Evolutionary conservation across 2,888 invertebrate species (phyloP), one percentile per base, ranked within the genome.

Genomic region (Scaptomyza cyrtandrae): DNA sequence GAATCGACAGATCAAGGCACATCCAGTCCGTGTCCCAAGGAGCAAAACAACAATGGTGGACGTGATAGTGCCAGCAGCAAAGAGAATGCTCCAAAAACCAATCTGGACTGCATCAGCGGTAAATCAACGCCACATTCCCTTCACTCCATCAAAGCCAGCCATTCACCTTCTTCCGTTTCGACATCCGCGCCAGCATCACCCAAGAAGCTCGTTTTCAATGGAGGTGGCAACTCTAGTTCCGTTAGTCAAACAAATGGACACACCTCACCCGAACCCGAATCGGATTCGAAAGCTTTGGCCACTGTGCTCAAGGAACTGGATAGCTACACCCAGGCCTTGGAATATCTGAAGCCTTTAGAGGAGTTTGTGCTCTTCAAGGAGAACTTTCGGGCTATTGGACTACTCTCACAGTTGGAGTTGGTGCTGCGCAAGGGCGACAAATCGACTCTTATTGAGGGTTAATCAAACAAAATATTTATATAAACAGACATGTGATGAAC

Each of bases 291-390:
- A 46, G 39, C 45, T 1, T 45, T 82, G 10, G 50, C 53, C 6
- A 62, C 50, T 39, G 82, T 58, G 5, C 55, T 72, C 5, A 88
- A 82, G 45, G 89, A 90, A 19, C 71, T 91, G 5, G 86, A 78
- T 6, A 85, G 87, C 39, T 91, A 91, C 53, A 78, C 78, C 0
- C 90, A 91, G 50, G 91, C 91, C 0, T 57, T 91, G 48, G 89
- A 88, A 39, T 90, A 91, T 53, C 70, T 91, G 0, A 91, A 90
- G 46, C 91, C 91, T 0, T 53, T 91, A 35, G 91, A 91, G 57
- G 91, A 91, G 16, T 91, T 91, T 73, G 91, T 89, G 11, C 83
- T 91, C 6, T 85, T 90, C 62, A 90, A 90, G 62, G 91, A 91
- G 57, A 90, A 91, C 44, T 91, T 90, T 57, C 89, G 91, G 10